These are phyloP conservation scores for Ectemnius cavifrons DNA, from an alignment of 2,888 invertebrate genomes.

Conservation along the genomic window DNA sequence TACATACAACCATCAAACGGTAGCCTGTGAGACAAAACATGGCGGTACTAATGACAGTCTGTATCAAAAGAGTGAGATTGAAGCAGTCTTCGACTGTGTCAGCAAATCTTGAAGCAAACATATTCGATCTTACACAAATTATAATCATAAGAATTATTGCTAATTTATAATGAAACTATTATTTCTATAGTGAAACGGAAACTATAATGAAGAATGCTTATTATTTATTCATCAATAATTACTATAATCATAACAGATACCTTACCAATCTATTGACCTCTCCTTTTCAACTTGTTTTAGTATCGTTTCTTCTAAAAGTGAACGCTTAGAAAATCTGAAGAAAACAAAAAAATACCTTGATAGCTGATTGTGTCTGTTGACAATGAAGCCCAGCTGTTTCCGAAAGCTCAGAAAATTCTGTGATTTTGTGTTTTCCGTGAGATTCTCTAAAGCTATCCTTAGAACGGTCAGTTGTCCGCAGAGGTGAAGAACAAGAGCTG, in stretches of 20 bases:
- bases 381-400: constrained; percentile 22
- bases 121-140: too few relatives aligned
- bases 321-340: neutral
- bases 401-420: constrained; percentile 18
- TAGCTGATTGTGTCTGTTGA: constrained; percentile 49
- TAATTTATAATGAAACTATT: too few relatives aligned
- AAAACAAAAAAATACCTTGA: constrained; percentile 37
- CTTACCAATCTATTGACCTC: too few relatives aligned
- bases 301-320: neutral
- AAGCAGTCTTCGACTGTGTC: constrained; percentile 52
- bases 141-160: too few relatives aligned
- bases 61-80: constrained; percentile 52
- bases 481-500: constrained; percentile 62
- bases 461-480: constrained; percentile 63
- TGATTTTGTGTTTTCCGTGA: constrained; percentile 8
- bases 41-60: constrained; percentile 44
- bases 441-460: constrained; percentile 33
- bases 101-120: constrained; percentile 36
- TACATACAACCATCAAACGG: constrained; percentile 51
- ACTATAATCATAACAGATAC: too few relatives aligned
- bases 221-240: too few relatives aligned
- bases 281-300: too few relatives aligned
- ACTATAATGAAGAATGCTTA: too few relatives aligned
- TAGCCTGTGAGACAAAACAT: constrained; percentile 60
- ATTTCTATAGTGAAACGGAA: too few relatives aligned